Percentiles rank a stretch among this genome's conserved stretches.
These are phyloP conservation scores for Melieria omissa DNA, from an alignment of 2,888 invertebrate genomes.

Conservation along the genomic window DNA sequence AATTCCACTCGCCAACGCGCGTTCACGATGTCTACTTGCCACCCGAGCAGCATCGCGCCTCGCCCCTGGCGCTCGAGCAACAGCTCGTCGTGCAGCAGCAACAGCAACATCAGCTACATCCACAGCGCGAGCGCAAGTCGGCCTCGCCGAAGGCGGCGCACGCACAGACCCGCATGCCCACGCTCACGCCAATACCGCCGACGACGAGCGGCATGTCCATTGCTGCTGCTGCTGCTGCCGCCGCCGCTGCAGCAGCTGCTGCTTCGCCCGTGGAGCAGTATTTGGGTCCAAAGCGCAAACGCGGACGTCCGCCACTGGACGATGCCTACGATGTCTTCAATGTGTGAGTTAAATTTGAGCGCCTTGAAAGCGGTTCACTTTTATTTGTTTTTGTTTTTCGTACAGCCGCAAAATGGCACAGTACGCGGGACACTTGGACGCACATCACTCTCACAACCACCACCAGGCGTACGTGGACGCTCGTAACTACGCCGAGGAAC, in stretches of 20 bases:
- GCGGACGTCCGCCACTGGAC: slow-evolving; percentile 77
- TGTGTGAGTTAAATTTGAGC: slow-evolving; percentile 54
- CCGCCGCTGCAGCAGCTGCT: slow-evolving; percentile 42
- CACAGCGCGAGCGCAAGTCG: slow-evolving; percentile 32
- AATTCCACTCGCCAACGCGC: slow-evolving; percentile 56
- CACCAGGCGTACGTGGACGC: slow-evolving; percentile 54
- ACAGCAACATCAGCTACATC: not conserved
- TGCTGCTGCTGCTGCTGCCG: slow-evolving; percentile 37
- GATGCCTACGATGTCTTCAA: slow-evolving; percentile 67
- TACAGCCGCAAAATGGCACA: slow-evolving; percentile 57
- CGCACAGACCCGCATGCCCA: slow-evolving; percentile 54
- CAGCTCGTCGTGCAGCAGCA: slow-evolving; percentile 7
- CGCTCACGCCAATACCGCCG: slow-evolving; percentile 59
- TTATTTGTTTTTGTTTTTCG: not conserved
- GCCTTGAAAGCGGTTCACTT: not conserved
- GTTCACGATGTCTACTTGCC: slow-evolving; percentile 40
- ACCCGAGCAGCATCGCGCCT: slow-evolving; percentile 23
- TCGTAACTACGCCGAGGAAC: slow-evolving; percentile 51
- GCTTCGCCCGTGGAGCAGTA: slow-evolving; percentile 52
- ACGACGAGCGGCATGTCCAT: slow-evolving; percentile 41
- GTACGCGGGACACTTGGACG: slow-evolving; percentile 55
- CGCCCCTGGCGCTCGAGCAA: slow-evolving; percentile 17
- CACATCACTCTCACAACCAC: slow-evolving; percentile 41
- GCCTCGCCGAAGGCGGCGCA: slow-evolving; percentile 40
- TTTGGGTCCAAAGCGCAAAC: slow-evolving; percentile 70